Percentiles rank a stretch among this genome's conserved stretches.
Conservation (phyloP, 2,888 invertebrate species). For the Boloria selene region DNA sequence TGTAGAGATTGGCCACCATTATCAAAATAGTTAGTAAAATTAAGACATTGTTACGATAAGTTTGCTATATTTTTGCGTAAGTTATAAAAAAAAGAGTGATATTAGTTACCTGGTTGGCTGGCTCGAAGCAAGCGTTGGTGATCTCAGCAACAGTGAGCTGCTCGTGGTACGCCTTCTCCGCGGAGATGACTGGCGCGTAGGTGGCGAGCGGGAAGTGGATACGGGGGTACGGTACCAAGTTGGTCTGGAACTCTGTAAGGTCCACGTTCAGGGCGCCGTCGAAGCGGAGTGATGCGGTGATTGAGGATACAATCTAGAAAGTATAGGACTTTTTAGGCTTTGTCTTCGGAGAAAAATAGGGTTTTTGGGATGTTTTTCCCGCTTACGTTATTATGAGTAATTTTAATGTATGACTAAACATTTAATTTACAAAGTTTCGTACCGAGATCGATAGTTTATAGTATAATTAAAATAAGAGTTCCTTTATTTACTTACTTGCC, state of each 20-base stretch:
- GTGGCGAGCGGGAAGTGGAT: slow-evolving; percentile 97
- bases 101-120: slow-evolving; percentile 88
- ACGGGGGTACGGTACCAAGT: slow-evolving; percentile 96
- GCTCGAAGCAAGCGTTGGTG: slow-evolving; percentile 97
- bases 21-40: too few relatives aligned
- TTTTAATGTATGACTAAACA: too few relatives aligned
- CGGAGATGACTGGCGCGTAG: slow-evolving; percentile 95
- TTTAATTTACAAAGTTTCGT: too few relatives aligned
- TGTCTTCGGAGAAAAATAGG: neutral
- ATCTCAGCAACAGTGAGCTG: slow-evolving; percentile 95
- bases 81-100: too few relatives aligned
- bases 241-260: slow-evolving; percentile 96
- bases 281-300: slow-evolving; percentile 95
- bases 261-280: slow-evolving; percentile 96
- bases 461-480: too few relatives aligned
- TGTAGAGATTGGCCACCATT: too few relatives aligned
- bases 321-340: neutral
- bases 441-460: too few relatives aligned
- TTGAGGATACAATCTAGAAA: slow-evolving; percentile 92
- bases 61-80: too few relatives aligned
- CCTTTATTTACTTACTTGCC: slow-evolving; percentile 73
- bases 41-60: too few relatives aligned
- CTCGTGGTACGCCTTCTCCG: slow-evolving; percentile 96
- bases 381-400: too few relatives aligned
- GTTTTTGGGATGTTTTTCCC: too few relatives aligned